Evolutionary conservation across 2,113 vertebrate species (phyloP), one percentile per base, ranked within the genome.

Genomic region (Arothron firmamentum): DNA sequence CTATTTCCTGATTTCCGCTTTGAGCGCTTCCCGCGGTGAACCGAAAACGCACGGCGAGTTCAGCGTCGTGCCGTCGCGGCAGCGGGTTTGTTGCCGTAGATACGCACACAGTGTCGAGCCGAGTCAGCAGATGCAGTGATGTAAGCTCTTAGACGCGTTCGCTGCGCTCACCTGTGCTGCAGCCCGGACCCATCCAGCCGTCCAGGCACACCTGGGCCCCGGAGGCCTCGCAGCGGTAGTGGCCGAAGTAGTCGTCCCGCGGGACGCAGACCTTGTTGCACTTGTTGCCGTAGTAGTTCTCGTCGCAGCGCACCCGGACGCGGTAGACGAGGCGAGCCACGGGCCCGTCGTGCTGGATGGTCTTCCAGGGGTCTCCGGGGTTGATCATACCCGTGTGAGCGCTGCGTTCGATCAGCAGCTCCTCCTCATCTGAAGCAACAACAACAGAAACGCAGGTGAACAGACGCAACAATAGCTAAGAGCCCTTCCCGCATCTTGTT

Each of bases 251-350:
- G 88, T 99, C 94, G 7, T 95, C 81, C 0, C 94, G 92, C 0
- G 96, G 95, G 15, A 93, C 90, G 50, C 97, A 99, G 77, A 96
- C 93, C 77, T 96, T 93, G 83, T 96, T 99, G 89, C 97, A 99
- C 78, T 93, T 92, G 58, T 86, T 86, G 55, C 96, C 92, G 58
- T 96, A 99, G 88, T 99, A 98, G 82, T 98, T 92, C 41, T 96
- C 93, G 0, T 94, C 91, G 1, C 97, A 99, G 25, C 91, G 92
- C 52, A 98, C 94, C 0, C 96, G 90, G 71, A 96, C 90, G 45
- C 93, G 92, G 41, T 96, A 94, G 67, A 89, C 81, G 70, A 99
- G 85, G 60, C 90, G 91, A 0, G 93, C 95, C 64, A 94, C 92
- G 0, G 91, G 90, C 14, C 97, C 96, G 19, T 94, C 92, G 45